phyloP scores from a whole-genome alignment of 2,113 vertebrate genomes.

The Chlorodrepanis virens region DNA sequence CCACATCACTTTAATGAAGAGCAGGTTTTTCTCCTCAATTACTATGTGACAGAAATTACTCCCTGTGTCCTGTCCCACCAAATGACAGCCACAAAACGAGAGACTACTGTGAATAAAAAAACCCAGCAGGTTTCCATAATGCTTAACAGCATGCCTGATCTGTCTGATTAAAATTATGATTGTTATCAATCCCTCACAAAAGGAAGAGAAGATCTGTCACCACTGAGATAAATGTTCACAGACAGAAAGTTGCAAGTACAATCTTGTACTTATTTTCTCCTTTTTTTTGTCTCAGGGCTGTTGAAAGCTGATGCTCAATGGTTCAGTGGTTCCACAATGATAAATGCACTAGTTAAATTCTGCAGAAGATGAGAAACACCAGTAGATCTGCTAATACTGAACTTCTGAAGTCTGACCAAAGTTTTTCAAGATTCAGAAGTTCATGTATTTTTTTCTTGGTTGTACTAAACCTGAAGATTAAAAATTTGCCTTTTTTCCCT shows the following conservation, averaged over 20 bases:
- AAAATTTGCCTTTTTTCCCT: not conserved
- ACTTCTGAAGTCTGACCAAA: not conserved
- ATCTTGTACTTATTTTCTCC: not conserved
- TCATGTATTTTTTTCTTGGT: not conserved
- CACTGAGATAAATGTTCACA: not conserved
- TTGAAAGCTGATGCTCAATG: not conserved
- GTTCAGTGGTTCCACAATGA: not conserved
- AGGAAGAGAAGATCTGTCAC: not conserved
- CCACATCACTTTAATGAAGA: constrained; percentile 27
- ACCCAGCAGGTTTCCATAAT: not conserved
- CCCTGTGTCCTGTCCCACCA: not conserved
- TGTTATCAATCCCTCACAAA: not conserved
- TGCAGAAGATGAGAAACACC: not conserved
- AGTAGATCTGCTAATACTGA: not conserved
- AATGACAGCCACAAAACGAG: not conserved
- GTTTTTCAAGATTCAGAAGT: not conserved
- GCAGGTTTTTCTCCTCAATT: not conserved
- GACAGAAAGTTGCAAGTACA: not conserved
- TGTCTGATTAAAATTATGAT: not conserved
- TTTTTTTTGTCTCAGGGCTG: not conserved
- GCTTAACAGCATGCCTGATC: not conserved
- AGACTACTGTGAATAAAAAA: not conserved
- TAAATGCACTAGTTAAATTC: not conserved
- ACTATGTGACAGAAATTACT: not conserved
- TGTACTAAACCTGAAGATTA: not conserved